Evolutionary conservation across 2,113 vertebrate species (phyloP).

Genomic region (Eulemur macaco): DNA sequence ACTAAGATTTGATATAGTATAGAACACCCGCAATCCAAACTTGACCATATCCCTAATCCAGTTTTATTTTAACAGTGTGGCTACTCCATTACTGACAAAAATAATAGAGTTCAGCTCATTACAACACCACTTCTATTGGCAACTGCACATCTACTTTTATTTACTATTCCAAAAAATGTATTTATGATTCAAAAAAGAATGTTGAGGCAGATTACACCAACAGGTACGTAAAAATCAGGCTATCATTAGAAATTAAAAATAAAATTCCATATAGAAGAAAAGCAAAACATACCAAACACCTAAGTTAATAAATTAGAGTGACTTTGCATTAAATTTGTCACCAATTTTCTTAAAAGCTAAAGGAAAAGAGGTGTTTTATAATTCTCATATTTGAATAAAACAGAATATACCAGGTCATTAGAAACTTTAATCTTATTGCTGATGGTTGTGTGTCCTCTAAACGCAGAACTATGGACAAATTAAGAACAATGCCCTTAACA

Average conservation of each 20-base stretch:
- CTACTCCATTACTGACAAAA: not conserved
- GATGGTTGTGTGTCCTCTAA: not conserved
- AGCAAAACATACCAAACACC: not conserved
- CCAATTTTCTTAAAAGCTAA: not conserved
- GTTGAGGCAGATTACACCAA: not conserved
- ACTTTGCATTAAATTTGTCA: not conserved
- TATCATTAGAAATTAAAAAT: not conserved
- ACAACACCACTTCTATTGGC: not conserved
- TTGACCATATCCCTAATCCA: not conserved
- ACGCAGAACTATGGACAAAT: not conserved
- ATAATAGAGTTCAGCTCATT: not conserved
- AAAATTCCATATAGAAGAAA: conserved; percentile 13
- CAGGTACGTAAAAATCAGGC: not conserved
- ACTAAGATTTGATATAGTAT: not conserved
- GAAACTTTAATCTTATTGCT: not conserved
- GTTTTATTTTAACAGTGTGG: not conserved
- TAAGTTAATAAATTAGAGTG: conserved; percentile 29
- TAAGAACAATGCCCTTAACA: not conserved
- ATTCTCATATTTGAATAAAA: not conserved
- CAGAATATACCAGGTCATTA: not conserved
- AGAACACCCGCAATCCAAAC: not conserved
- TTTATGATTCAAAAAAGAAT: not conserved
- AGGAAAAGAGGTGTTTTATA: not conserved
- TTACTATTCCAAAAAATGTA: not conserved
- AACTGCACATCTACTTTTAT: not conserved